Conservation (phyloP, 2,888 invertebrate species). For the Malacosoma neustria region DNA sequence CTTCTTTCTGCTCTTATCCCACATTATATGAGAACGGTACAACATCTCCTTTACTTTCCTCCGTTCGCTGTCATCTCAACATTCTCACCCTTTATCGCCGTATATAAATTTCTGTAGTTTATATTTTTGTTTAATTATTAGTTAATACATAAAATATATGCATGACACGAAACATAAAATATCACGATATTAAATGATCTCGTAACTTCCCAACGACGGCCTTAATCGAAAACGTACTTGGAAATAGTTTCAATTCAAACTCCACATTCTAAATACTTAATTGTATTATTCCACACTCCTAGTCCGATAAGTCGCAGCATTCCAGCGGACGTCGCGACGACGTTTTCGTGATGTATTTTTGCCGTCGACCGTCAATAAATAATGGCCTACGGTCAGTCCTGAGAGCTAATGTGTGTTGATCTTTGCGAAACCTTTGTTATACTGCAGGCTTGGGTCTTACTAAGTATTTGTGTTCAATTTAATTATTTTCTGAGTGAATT, state of each 20-base stretch:
- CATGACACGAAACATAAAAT: too few relatives aligned
- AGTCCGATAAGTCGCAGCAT: not conserved
- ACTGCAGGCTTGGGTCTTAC: constrained; percentile 24
- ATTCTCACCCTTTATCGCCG: too few relatives aligned
- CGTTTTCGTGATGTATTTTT: constrained; percentile 45
- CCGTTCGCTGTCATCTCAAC: too few relatives aligned
- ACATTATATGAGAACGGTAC: too few relatives aligned
- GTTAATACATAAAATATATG: too few relatives aligned
- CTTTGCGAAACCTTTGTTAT: constrained; percentile 46
- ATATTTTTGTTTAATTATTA: too few relatives aligned
- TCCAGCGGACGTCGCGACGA: not conserved
- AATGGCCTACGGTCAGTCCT: constrained; percentile 49
- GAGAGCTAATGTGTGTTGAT: constrained; percentile 64
- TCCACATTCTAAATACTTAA: not conserved
- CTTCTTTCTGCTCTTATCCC: too few relatives aligned
- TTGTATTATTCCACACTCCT: not conserved
- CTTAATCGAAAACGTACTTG: not conserved
- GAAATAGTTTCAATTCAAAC: not conserved
- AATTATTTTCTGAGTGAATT: too few relatives aligned
- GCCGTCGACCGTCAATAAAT: constrained; percentile 53
- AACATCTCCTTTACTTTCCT: too few relatives aligned
- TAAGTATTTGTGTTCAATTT: too few relatives aligned
- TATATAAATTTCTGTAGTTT: too few relatives aligned
- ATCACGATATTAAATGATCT: too few relatives aligned
- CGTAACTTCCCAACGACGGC: not conserved